These are phyloP conservation scores for Drosophila tani DNA, from an alignment of 1,140 invertebrate species.

Conservation along the genomic window DNA sequence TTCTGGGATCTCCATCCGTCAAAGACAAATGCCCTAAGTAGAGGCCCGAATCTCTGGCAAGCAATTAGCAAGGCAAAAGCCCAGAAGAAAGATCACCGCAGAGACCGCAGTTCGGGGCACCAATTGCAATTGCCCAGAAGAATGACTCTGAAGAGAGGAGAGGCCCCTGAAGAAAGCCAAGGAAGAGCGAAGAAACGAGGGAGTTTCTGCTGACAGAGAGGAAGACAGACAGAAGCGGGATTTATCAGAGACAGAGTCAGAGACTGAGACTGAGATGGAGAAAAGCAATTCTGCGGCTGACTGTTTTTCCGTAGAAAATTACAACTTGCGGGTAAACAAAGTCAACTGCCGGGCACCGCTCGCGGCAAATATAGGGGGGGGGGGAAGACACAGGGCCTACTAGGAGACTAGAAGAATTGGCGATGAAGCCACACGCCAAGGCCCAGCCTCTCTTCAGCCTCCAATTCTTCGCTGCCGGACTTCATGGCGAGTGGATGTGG, in stretches of 20 bases:
- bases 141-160: background rate
- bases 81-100: slow-evolving; percentile 48
- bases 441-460: slow-evolving; percentile 33
- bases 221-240: slow-evolving; percentile 74
- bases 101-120: slow-evolving; percentile 39
- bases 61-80: slow-evolving; percentile 59
- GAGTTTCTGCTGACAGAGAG: slow-evolving; percentile 3
- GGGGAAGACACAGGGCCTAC: background rate
- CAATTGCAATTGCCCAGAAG: slow-evolving; percentile 47
- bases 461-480: slow-evolving; percentile 28
- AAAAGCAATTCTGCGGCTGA: slow-evolving; percentile 79
- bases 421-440: slow-evolving; percentile 75
- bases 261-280: slow-evolving; percentile 16
- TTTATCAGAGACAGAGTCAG: slow-evolving; percentile 62
- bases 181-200: slow-evolving; percentile 2
- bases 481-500: slow-evolving; percentile 43
- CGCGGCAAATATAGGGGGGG: background rate
- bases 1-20: background rate
- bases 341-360: slow-evolving; percentile 55
- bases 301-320: slow-evolving; percentile 81
- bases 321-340: slow-evolving; percentile 83
- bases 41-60: slow-evolving; percentile 57
- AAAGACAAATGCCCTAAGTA: slow-evolving; percentile 46
- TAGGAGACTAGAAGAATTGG: slow-evolving; percentile 17
- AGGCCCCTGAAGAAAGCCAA: slow-evolving; percentile 2